Evolutionary conservation across 2,797 vertebrate genomes (phyloP), one percentile per base, ranked within the genome.

Genomic region (Danio albolineatus): DNA sequence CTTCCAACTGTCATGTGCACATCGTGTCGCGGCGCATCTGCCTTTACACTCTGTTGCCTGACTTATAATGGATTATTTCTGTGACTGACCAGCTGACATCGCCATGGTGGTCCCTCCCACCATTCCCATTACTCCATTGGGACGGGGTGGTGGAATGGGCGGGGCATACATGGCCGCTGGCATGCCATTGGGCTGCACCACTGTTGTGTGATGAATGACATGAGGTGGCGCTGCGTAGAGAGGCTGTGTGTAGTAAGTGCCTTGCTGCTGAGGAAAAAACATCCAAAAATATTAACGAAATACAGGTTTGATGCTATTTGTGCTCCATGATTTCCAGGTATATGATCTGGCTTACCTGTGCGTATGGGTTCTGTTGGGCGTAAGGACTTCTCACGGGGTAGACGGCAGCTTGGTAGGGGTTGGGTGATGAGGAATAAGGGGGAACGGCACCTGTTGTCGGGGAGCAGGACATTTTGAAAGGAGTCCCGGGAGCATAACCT

Each of bases 101-200:
- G 98, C 97, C 98, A 99, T 99, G 6, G 97, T 98, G 71, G 97
- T 97, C 89, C 98, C 97, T 61, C 97, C 96, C 83, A 99, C 96
- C 97, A 98, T 97, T 59, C 98, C 98, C 97, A 99, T 97, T 46
- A 99, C 94, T 1, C 97, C 96, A 0, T 93, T 97, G 74, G 91
- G 95, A 81, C 97, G 94, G 0, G 94, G 93, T 0, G 92, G 91
- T 0, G 91, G 94, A 81, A 98, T 94, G 0, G 91, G 92, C 9
- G 96, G 96, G 81, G 96, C 95, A 73, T 98, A 99, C 95, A 99
- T 96, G 0, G 97, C 95, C 0, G 97, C 95, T 6, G 97, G 97
- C 97, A 99, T 96, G 86, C 98, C 97, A 0, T 99, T 99, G 17
- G 98, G 97, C 92, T 99, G 98, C 87, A 99, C 98, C 91, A 99